Evolutionary conservation across 2,113 vertebrate genomes (phyloP).

Genomic region (Indri indri): DNA sequence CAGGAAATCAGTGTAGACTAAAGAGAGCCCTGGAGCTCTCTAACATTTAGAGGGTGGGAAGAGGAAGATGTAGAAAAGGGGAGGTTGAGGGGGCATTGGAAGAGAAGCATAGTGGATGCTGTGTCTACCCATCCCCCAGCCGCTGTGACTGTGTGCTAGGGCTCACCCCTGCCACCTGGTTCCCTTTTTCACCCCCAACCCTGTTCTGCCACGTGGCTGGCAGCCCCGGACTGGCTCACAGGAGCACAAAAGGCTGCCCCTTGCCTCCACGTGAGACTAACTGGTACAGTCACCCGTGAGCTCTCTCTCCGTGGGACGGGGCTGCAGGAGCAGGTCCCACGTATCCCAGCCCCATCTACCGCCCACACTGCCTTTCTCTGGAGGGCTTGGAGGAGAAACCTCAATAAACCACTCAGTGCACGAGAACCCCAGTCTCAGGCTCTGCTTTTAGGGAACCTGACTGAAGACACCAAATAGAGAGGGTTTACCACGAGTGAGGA

Average conservation of each 20-base stretch:
- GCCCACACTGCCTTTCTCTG: background rate
- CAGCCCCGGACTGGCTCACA: background rate
- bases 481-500: background rate
- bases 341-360: too few species aligned
- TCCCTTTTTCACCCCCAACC: accelerated
- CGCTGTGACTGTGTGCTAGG: background rate
- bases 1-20: background rate
- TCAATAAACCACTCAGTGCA: background rate
- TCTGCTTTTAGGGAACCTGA: background rate
- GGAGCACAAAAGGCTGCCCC: background rate
- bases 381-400: background rate
- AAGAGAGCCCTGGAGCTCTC: background rate
- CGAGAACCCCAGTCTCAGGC: background rate
- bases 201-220: background rate
- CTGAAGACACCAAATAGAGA: background rate
- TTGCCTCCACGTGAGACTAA: background rate
- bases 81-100: background rate
- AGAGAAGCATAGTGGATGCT: accelerated
- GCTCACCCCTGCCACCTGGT: background rate
- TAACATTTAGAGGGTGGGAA: background rate
- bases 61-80: background rate
- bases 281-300: background rate
- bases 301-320: too few species aligned
- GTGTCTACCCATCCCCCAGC: background rate
- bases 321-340: background rate